phyloP scores from a whole-genome alignment of 2,888 invertebrate genomes.

The Polydrusus cervinus region DNA sequence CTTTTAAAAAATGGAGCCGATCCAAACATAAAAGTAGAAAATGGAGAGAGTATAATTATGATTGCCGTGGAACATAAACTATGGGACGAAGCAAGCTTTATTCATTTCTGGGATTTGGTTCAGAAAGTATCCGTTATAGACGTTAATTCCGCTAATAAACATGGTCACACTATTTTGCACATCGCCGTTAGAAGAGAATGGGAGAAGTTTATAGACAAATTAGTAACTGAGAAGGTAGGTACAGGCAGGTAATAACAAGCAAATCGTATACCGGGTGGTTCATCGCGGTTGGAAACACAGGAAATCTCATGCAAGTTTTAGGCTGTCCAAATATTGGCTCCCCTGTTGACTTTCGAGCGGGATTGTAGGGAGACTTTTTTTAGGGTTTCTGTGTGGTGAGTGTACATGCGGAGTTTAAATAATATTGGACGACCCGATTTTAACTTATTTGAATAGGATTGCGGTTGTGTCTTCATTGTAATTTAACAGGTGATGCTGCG shows the following conservation, averaged over 20 bases:
- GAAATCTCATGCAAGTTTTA: too few species aligned
- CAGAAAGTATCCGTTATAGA: conserved; percentile 63
- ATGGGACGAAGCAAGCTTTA: conserved; percentile 69
- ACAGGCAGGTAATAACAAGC: neutral
- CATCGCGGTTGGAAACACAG: too few species aligned
- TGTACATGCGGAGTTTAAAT: too few species aligned
- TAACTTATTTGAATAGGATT: too few species aligned
- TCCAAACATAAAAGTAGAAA: conserved; percentile 64
- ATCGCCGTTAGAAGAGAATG: conserved; percentile 69
- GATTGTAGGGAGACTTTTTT: too few species aligned
- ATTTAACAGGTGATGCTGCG: too few species aligned
- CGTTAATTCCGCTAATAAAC: conserved; percentile 66
- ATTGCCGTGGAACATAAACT: conserved; percentile 66
- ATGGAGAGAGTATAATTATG: conserved; percentile 67
- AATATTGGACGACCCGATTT: too few species aligned
- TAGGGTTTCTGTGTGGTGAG: too few species aligned
- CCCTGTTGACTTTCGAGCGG: too few species aligned
- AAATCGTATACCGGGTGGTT: too few species aligned
- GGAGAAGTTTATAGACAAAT: conserved; percentile 64
- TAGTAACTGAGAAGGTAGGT: conserved; percentile 64
- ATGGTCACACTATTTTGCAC: conserved; percentile 69
- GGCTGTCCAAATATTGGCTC: too few species aligned
- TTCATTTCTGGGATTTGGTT: conserved; percentile 67
- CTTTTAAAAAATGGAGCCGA: conserved; percentile 68
- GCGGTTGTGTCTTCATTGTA: too few species aligned